Evolutionary conservation across 1,140 invertebrate species (phyloP).

Genomic region (Carposina sasakii): DNA sequence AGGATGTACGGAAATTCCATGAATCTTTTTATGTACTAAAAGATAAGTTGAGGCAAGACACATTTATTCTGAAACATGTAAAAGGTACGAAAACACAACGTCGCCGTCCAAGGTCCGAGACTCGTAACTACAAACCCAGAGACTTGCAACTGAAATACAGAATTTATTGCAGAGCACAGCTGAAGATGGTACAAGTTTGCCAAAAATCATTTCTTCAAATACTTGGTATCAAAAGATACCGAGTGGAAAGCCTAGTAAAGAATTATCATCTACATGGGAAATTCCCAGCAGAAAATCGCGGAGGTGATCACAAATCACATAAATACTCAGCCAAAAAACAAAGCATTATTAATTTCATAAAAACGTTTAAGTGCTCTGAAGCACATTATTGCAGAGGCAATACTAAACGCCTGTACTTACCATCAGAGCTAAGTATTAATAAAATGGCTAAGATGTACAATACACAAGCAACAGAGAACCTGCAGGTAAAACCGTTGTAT

Average conservation of each 20-base stretch:
- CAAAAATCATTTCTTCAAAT: not conserved
- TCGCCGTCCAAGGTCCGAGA: no score
- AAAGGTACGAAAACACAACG: not conserved
- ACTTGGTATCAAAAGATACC: not conserved
- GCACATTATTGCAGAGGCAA: not conserved
- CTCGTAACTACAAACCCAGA: not conserved
- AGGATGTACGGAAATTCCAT: no score
- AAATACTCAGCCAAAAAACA: not conserved
- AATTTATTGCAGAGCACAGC: not conserved
- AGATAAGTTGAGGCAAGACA: not conserved
- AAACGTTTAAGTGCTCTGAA: not conserved
- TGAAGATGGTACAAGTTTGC: not conserved
- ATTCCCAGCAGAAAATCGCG: slow-evolving; percentile 1
- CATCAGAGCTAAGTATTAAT: not conserved
- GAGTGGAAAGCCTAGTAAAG: not conserved
- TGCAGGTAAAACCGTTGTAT: not conserved
- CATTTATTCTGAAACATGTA: slow-evolving; percentile 1
- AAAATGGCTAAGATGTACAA: not conserved
- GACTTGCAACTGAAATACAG: not conserved
- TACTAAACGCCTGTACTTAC: not conserved
- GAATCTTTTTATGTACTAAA: not conserved
- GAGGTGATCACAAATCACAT: slow-evolving; percentile 3
- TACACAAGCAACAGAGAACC: not conserved
- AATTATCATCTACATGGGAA: not conserved
- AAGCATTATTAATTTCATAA: not conserved